Evolutionary conservation across 2,797 vertebrate genomes (phyloP).

Genomic region (Eptatretus atami): DNA sequence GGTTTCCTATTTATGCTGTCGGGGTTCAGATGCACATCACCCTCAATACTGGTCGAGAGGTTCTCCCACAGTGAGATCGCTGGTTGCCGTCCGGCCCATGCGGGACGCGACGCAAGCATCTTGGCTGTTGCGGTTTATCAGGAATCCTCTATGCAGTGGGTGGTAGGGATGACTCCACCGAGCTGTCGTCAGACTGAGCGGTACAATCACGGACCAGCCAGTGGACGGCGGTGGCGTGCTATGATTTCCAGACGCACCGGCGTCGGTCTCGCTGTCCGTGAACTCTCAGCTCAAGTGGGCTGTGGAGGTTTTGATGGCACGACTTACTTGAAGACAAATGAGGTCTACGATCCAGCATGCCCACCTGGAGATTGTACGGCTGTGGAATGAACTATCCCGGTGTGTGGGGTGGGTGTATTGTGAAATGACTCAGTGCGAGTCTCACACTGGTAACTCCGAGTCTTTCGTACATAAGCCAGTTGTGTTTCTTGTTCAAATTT

Average conservation of each 20-base stretch:
- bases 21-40: constrained; percentile 85
- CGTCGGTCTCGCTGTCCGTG: constrained; percentile 74
- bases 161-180: constrained; percentile 76
- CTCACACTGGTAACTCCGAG: constrained; percentile 60
- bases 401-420: constrained; percentile 84
- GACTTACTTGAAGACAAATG: constrained; percentile 92
- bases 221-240: constrained; percentile 89
- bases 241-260: constrained; percentile 92
- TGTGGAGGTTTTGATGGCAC: constrained; percentile 87
- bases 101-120: constrained; percentile 78
- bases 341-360: constrained; percentile 94
- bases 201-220: constrained; percentile 88
- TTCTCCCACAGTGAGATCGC: constrained; percentile 91
- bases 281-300: constrained; percentile 97
- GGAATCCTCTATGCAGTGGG: constrained; percentile 97
- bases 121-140: constrained; percentile 93
- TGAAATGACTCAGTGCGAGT: constrained; percentile 99
- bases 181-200: constrained; percentile 84
- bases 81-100: constrained; percentile 99
- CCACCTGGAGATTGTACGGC: constrained; percentile 83
- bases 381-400: constrained; percentile 96
- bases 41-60: constrained; percentile 66
- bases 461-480: not conserved
- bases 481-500: too few species aligned
- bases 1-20: constrained; percentile 89